These are phyloP conservation scores for Exocentrus adspersus DNA, from an alignment of 2,888 invertebrate species.

Conservation along the genomic window DNA sequence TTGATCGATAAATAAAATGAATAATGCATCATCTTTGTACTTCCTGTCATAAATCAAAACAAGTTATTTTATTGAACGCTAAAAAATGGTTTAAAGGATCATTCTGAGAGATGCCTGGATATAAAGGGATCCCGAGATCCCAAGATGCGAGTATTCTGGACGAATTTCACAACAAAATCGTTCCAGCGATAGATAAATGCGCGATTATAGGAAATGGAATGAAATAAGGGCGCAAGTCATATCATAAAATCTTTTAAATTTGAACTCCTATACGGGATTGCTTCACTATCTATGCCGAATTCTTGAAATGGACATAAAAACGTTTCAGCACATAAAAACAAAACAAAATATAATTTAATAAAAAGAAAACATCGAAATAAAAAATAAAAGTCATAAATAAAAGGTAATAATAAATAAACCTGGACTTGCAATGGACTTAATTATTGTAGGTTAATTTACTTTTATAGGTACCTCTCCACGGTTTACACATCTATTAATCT, in stretches of 20 bases:
- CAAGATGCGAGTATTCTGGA: background rate
- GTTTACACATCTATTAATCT: background rate
- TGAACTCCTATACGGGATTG: background rate
- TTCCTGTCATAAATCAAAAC: background rate
- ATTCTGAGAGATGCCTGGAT: background rate
- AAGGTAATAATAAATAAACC: too few relatives aligned
- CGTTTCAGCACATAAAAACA: too few relatives aligned
- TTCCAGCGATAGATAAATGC: background rate
- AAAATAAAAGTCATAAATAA: too few relatives aligned
- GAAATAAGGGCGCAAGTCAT: background rate
- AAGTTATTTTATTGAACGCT: background rate
- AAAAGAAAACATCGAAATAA: too few relatives aligned
- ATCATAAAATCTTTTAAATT: background rate
- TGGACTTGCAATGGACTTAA: too few relatives aligned
- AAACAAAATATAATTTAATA: too few relatives aligned
- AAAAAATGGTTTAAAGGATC: conserved; percentile 3
- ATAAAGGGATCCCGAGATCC: background rate
- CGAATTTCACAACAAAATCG: background rate
- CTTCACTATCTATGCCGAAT: too few relatives aligned
- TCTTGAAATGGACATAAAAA: too few relatives aligned
- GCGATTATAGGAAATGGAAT: background rate
- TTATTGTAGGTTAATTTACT: background rate
- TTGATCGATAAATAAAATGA: background rate
- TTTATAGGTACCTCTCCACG: background rate
- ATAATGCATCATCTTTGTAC: background rate